Conservation (phyloP, 2,888 invertebrate genomes). For the Euclidia mi region DNA sequence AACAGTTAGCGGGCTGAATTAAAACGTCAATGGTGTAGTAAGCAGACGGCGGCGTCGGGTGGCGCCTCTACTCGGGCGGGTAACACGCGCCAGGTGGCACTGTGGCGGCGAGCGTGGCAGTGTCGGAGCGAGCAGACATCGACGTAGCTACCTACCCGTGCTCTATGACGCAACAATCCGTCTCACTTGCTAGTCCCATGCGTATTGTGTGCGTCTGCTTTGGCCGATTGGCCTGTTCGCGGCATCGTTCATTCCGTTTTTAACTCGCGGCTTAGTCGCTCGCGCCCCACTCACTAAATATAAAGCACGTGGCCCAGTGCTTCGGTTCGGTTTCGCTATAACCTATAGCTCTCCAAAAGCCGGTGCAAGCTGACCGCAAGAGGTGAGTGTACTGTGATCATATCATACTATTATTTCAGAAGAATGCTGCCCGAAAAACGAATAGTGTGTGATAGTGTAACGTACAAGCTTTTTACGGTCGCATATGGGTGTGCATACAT, state of each 20-base stretch:
- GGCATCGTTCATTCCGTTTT: conserved; percentile 76
- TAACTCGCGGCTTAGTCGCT: conserved; percentile 72
- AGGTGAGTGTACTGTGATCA: conserved; percentile 46
- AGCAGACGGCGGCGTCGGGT: conserved; percentile 9
- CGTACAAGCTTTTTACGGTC: conserved; percentile 35
- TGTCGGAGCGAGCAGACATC: conserved; percentile 24
- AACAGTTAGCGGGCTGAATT: conserved; percentile 25
- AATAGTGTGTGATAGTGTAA: conserved; percentile 17
- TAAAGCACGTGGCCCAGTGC: conserved; percentile 82
- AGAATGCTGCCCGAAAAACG: conserved; percentile 20
- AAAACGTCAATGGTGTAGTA: conserved; percentile 15
- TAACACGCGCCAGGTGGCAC: conserved; percentile 20
- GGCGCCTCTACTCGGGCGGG: conserved; percentile 25
- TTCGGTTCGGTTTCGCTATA: conserved; percentile 70
- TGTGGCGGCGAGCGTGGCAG: conserved; percentile 15
- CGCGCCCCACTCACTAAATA: conserved; percentile 67
- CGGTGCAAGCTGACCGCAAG: conserved; percentile 29
- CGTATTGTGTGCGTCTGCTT: conserved; percentile 53
- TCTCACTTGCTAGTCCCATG: conserved; percentile 62
- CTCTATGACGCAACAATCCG: conserved; percentile 73
- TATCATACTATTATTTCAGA: conserved; percentile 23
- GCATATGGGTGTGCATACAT: conserved; percentile 32
- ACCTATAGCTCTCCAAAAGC: conserved; percentile 61
- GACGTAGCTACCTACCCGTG: conserved; percentile 22
- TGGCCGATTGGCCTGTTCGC: conserved; percentile 27